Percentiles rank a stretch among this genome's conserved stretches.
Evolutionary conservation across 2,113 vertebrate genomes (phyloP).

Genomic region (Peromyscus maniculatus): DNA sequence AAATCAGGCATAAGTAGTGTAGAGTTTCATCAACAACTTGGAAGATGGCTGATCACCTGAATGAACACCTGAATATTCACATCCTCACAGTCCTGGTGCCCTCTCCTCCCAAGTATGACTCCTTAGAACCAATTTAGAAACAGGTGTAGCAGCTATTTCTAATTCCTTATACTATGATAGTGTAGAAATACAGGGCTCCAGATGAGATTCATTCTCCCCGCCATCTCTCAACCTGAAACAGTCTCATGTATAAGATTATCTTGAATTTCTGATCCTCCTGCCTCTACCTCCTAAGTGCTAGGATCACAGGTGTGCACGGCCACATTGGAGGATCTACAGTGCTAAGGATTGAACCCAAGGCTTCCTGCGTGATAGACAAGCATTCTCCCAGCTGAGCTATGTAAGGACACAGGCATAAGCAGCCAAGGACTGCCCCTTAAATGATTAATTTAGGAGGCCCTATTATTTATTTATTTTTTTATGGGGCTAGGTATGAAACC

Average conservation of each 20-base stretch:
- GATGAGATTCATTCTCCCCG: background rate
- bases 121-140: conserved; percentile 60
- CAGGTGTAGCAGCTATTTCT: conserved; percentile 64
- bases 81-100: background rate
- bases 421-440: background rate
- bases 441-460: conserved; percentile 49
- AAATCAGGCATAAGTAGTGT: background rate
- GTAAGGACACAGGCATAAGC: background rate
- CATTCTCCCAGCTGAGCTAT: background rate
- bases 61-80: background rate
- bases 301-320: background rate
- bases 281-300: background rate
- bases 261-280: background rate
- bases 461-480: background rate
- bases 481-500: background rate
- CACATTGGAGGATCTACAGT: background rate
- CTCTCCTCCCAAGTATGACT: background rate
- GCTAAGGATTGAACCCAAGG: background rate
- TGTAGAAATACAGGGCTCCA: conserved; percentile 60
- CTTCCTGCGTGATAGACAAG: background rate
- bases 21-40: conserved; percentile 65
- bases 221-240: background rate
- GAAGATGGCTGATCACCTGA: conserved; percentile 53
- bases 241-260: background rate
- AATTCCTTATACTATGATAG: conserved; percentile 63